phyloP scores from a whole-genome alignment of 1,140 invertebrate genomes.

The Ridgeia piscesae region DNA sequence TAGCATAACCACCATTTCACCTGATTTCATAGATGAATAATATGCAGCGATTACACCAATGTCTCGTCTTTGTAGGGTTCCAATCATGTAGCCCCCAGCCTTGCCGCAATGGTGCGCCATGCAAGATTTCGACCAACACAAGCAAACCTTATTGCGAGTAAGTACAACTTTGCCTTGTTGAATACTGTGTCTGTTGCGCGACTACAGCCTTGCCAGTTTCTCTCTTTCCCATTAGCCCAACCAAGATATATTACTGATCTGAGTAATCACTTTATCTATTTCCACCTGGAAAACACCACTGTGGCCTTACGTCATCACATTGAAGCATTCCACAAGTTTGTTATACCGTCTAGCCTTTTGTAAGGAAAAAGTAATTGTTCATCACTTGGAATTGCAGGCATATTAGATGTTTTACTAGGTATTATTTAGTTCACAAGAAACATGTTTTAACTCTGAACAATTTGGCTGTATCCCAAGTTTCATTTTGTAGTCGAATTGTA shows the following conservation, averaged over 20 bases:
- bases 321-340: not conserved
- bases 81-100: conserved; percentile 80
- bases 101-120: conserved; percentile 79
- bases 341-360: not conserved
- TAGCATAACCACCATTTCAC: too few species aligned
- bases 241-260: not conserved
- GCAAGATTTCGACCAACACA: conserved; percentile 65
- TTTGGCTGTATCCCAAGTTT: too few species aligned
- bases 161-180: conserved; percentile 59
- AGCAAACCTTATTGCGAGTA: conserved; percentile 83
- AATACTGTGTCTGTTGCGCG: not conserved
- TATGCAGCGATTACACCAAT: not conserved
- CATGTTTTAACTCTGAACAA: too few species aligned
- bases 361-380: too few species aligned
- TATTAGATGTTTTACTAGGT: too few species aligned
- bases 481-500: too few species aligned
- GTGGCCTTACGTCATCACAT: not conserved
- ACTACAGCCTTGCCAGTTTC: not conserved
- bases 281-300: not conserved
- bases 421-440: too few species aligned
- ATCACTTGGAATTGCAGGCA: too few species aligned
- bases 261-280: not conserved
- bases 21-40: not conserved
- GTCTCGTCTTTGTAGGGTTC: not conserved
- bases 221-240: conserved; percentile 9